These are phyloP conservation scores for Cataglyphis rosenhaueri DNA, from an alignment of 2,888 invertebrate genomes.

Conservation along the genomic window DNA sequence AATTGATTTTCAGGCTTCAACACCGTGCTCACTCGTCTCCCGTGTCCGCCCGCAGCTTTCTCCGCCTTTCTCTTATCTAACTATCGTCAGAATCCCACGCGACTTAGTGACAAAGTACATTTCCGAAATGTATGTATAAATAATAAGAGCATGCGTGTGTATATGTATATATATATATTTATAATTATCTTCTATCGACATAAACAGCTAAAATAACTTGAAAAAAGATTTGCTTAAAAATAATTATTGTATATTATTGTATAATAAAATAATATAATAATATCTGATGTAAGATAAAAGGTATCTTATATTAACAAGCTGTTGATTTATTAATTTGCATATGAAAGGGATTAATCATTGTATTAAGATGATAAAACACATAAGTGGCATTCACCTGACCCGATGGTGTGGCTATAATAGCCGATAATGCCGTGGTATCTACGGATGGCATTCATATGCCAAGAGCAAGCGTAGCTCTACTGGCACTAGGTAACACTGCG, in stretches of 20 bases:
- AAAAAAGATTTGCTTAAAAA: neutral
- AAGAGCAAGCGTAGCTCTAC: constrained; percentile 78
- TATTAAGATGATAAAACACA: neutral
- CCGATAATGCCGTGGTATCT: constrained; percentile 67
- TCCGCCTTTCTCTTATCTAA: constrained; percentile 62
- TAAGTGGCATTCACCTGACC: constrained; percentile 23
- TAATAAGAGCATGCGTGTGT: neutral
- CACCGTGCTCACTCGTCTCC: constrained; percentile 69
- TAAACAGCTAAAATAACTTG: too few relatives aligned
- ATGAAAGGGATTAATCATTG: neutral
- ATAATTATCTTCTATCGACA: neutral
- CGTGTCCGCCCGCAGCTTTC: constrained; percentile 48
- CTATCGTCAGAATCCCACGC: constrained; percentile 53
- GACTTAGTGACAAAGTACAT: constrained; percentile 53
- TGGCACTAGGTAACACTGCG: constrained; percentile 83
- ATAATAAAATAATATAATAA: too few relatives aligned
- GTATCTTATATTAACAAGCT: neutral
- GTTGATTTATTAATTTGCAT: neutral
- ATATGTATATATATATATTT: neutral
- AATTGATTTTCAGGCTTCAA: constrained; percentile 82
- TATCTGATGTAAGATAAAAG: neutral
- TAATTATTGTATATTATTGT: neutral
- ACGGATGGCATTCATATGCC: constrained; percentile 83
- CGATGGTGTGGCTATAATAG: constrained; percentile 45
- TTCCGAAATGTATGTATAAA: constrained; percentile 32